Evolutionary conservation across 2,797 vertebrate species (phyloP).

Genomic region (Myotis daubentonii): DNA sequence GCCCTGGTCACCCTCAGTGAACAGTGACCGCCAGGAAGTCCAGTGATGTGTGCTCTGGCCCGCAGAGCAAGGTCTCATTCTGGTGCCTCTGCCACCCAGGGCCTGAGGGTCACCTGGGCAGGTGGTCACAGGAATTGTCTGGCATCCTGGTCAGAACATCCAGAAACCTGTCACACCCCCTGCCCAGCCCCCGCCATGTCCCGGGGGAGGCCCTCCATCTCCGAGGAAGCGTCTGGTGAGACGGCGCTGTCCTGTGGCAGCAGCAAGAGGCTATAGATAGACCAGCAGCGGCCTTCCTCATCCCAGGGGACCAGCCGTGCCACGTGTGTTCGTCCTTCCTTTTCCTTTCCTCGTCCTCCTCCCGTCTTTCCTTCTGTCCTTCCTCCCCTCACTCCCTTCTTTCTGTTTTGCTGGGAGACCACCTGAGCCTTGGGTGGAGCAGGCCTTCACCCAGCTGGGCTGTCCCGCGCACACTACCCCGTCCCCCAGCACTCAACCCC

Average conservation of each 20-base stretch:
- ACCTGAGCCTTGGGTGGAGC: background rate
- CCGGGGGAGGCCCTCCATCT: background rate
- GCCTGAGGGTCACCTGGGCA: background rate
- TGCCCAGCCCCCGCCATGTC: background rate
- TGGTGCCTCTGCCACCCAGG: background rate
- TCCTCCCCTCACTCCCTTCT: background rate
- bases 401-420: background rate
- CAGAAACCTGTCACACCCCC: background rate
- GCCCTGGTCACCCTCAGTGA: background rate
- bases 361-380: background rate
- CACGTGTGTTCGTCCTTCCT: background rate
- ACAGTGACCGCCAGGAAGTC: background rate
- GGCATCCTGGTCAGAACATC: background rate
- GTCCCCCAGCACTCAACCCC: too few species aligned
- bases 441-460: background rate
- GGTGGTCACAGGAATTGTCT: background rate
- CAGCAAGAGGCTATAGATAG: background rate
- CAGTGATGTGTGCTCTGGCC: background rate
- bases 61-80: background rate
- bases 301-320: background rate
- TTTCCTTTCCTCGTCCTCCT: background rate
- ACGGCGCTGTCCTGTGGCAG: background rate
- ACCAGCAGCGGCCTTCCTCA: background rate
- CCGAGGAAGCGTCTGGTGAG: background rate
- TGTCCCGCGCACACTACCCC: accelerated